phyloP scores from a whole-genome alignment of 2,888 invertebrate species.

The Drosophila kambysellisi region DNA sequence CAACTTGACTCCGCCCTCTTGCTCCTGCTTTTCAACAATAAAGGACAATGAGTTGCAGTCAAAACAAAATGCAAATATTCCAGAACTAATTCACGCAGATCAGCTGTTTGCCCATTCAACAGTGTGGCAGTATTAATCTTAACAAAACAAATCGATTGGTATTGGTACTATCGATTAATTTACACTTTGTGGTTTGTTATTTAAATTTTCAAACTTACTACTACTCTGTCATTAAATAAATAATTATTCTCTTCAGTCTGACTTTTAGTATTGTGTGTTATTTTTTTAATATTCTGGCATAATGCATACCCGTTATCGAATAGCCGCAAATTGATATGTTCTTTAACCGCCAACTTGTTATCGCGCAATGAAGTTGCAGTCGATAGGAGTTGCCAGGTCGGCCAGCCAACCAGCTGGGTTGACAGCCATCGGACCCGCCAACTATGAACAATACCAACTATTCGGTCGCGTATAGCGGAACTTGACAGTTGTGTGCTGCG shows the following conservation, averaged over 20 bases:
- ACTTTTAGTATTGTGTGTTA: background rate
- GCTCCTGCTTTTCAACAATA: conserved; percentile 8
- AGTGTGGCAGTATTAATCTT: background rate
- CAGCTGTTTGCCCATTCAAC: conserved; percentile 13
- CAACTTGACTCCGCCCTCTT: background rate
- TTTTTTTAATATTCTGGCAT: background rate
- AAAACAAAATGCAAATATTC: conserved; percentile 32
- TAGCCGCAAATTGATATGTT: background rate
- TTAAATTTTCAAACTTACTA: background rate
- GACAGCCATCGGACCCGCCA: conserved; percentile 30
- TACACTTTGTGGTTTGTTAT: background rate
- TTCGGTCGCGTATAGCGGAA: conserved; percentile 44
- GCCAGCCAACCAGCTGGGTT: background rate
- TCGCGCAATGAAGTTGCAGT: background rate
- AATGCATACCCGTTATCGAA: conserved; percentile 1
- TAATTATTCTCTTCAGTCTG: background rate
- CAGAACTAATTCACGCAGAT: conserved; percentile 21
- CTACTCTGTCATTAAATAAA: background rate
- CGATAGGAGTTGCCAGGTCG: background rate
- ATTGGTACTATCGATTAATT: conserved; percentile 14
- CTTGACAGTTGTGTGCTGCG: conserved; percentile 45
- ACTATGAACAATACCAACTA: conserved; percentile 27
- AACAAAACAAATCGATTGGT: conserved; percentile 4
- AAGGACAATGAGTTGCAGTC: conserved; percentile 22
- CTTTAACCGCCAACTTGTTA: background rate